Percentiles rank a stretch among this genome's conserved stretches.
These are phyloP conservation scores for Megatriorchis doriae DNA, from an alignment of 2,113 vertebrate genomes.

Conservation along the genomic window DNA sequence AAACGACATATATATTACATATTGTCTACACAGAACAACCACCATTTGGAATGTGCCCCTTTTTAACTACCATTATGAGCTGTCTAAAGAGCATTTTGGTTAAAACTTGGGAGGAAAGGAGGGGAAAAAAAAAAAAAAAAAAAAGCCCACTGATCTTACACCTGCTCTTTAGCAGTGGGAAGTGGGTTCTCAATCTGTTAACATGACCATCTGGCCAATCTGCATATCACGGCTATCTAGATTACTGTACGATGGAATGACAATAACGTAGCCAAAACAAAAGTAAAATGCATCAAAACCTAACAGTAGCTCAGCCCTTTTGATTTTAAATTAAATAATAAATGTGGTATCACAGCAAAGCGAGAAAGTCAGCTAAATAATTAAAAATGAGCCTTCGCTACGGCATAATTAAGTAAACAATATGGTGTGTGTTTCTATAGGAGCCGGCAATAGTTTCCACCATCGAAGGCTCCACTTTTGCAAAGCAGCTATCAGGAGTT, in stretches of 20 bases:
- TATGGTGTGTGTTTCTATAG: background rate
- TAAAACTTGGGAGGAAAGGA: conserved; percentile 40
- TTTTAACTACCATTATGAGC: conserved; percentile 27
- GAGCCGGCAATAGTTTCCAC: conserved; percentile 4
- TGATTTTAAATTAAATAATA: conserved; percentile 64
- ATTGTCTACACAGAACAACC: conserved; percentile 10
- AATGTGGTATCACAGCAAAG: conserved; percentile 2
- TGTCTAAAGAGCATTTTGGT: conserved; percentile 53
- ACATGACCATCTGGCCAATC: conserved; percentile 80
- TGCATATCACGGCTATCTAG: conserved; percentile 75
- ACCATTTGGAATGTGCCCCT: background rate
- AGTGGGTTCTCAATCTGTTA: conserved; percentile 81
- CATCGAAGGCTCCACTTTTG: background rate
- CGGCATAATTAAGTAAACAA: conserved; percentile 48
- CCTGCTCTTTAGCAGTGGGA: conserved; percentile 80
- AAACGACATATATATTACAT: background rate
- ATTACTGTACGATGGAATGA: conserved; percentile 75
- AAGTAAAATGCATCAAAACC: conserved; percentile 67
- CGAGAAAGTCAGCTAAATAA: conserved; percentile 46
- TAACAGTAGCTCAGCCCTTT: conserved; percentile 25
- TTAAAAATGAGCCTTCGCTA: conserved; percentile 30
- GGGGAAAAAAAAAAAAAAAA: background rate
- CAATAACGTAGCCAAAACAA: conserved; percentile 69
- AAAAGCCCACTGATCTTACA: conserved; percentile 70
- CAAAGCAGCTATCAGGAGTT: background rate